Evolutionary conservation across 2,113 vertebrate genomes (phyloP).

Genomic region (Brevimyrus niger): DNA sequence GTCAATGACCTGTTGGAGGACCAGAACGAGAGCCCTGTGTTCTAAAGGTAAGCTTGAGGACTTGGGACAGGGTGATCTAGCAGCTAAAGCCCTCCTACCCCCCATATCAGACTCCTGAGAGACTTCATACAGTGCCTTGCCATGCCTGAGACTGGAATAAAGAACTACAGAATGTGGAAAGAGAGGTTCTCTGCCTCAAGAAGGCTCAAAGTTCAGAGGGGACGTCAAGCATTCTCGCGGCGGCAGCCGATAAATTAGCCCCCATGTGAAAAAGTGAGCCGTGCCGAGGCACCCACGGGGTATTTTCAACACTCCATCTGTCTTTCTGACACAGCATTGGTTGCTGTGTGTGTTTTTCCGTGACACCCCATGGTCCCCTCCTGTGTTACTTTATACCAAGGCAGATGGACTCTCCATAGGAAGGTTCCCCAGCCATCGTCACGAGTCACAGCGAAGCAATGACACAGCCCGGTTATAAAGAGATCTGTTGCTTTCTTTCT

Average conservation of each 20-base stretch:
- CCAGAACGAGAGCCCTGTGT: neutral
- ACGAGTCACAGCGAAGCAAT: slow-evolving; percentile 11
- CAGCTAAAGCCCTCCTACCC: neutral
- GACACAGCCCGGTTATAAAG: slow-evolving; percentile 15
- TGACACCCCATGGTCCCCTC: slow-evolving; percentile 29
- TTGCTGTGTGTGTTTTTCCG: slow-evolving; percentile 25
- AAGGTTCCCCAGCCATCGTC: slow-evolving; percentile 2
- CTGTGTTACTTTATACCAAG: slow-evolving; percentile 33
- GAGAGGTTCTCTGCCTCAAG: neutral
- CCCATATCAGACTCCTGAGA: neutral
- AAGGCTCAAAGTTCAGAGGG: neutral
- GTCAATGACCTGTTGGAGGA: neutral
- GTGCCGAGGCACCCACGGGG: neutral
- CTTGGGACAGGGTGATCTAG: neutral
- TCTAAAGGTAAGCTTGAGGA: neutral
- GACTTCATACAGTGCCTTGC: neutral
- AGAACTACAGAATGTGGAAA: neutral
- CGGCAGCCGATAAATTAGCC: slow-evolving; percentile 3
- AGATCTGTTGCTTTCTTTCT: slow-evolving; percentile 14
- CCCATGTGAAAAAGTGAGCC: neutral
- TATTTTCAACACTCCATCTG: slow-evolving; percentile 23
- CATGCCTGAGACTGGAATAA: neutral
- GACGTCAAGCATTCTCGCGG: neutral
- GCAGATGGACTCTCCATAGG: slow-evolving; percentile 18
- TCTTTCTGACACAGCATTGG: slow-evolving; percentile 19